phyloP scores from a whole-genome alignment of 2,113 vertebrate genomes.

The Gobio gobio region DNA sequence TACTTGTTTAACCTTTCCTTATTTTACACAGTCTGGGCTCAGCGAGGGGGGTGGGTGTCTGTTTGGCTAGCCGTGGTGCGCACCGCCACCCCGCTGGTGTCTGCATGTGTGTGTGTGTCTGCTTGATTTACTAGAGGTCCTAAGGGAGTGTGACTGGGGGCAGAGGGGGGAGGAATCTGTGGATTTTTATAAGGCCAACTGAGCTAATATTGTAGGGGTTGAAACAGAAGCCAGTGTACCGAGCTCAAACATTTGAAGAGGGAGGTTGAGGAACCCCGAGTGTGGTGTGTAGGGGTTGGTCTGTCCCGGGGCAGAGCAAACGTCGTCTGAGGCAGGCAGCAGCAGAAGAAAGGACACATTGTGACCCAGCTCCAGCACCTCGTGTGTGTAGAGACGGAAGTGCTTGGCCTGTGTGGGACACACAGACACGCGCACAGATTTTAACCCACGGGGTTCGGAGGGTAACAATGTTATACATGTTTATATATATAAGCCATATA shows the following conservation, averaged over 20 bases:
- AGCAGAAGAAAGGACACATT: slow-evolving; percentile 98
- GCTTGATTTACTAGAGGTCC: slow-evolving; percentile 86
- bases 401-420: slow-evolving; percentile 87
- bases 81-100: slow-evolving; percentile 52
- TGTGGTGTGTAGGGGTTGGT: slow-evolving; percentile 93
- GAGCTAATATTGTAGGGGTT: slow-evolving; percentile 80
- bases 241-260: slow-evolving; percentile 99
- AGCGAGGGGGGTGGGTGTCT: slow-evolving; percentile 27
- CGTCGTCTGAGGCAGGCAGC: slow-evolving; percentile 92
- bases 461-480: slow-evolving; percentile 48
- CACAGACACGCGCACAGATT: slow-evolving; percentile 73
- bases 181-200: slow-evolving; percentile 87
- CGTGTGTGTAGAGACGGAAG: slow-evolving; percentile 97
- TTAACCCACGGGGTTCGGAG: slow-evolving; percentile 18
- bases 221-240: slow-evolving; percentile 75
- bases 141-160: slow-evolving; percentile 73
- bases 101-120: slow-evolving; percentile 51
- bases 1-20: slow-evolving; percentile 57
- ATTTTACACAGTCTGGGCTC: slow-evolving; percentile 39
- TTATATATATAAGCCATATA: too few species aligned
- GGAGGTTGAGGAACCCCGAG: slow-evolving; percentile 96
- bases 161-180: slow-evolving; percentile 79
- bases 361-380: slow-evolving; percentile 97
- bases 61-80: slow-evolving; percentile 51
- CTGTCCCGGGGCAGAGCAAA: slow-evolving; percentile 98